Percentiles rank a stretch among this genome's conserved stretches.
Conservation (phyloP, 2,888 invertebrate genomes). For the Aleiodes testaceus region DNA sequence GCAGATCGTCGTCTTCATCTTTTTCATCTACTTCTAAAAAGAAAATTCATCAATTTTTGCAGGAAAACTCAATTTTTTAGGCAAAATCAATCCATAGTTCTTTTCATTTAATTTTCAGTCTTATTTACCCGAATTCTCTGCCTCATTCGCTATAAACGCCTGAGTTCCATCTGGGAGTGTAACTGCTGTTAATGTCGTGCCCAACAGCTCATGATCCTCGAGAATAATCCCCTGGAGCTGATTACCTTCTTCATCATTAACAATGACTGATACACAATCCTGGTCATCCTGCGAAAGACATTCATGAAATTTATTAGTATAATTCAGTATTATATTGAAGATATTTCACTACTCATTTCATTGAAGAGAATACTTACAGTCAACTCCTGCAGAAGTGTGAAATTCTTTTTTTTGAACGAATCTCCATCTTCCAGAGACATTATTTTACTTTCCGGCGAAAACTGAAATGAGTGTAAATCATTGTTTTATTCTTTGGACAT, state of each 20-base stretch:
- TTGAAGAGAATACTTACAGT: constrained; percentile 55
- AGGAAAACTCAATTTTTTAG: constrained; percentile 23
- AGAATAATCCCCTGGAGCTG: constrained; percentile 61
- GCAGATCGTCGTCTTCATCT: constrained; percentile 35
- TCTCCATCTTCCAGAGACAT: constrained; percentile 64
- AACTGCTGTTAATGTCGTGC: constrained; percentile 66
- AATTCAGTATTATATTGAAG: too few species aligned
- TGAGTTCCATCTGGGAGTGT: constrained; percentile 70
- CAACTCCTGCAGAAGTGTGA: constrained; percentile 58
- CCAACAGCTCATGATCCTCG: constrained; percentile 61
- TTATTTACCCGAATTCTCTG: background rate
- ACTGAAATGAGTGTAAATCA: constrained; percentile 15
- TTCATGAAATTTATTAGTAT: background rate
- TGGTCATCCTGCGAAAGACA: constrained; percentile 59
- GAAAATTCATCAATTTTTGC: background rate
- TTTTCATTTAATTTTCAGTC: too few species aligned
- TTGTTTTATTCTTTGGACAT: background rate
- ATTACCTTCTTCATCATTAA: constrained; percentile 59
- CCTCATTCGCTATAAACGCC: constrained; percentile 65
- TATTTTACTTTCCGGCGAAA: constrained; percentile 13
- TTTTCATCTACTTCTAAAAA: constrained; percentile 37
- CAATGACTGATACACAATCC: constrained; percentile 64
- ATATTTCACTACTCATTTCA: too few species aligned
- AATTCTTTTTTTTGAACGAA: constrained; percentile 56
- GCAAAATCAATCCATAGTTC: constrained; percentile 20